These are phyloP conservation scores for Furnarius figulus DNA, from an alignment of 2,113 vertebrate species.

Conservation along the genomic window DNA sequence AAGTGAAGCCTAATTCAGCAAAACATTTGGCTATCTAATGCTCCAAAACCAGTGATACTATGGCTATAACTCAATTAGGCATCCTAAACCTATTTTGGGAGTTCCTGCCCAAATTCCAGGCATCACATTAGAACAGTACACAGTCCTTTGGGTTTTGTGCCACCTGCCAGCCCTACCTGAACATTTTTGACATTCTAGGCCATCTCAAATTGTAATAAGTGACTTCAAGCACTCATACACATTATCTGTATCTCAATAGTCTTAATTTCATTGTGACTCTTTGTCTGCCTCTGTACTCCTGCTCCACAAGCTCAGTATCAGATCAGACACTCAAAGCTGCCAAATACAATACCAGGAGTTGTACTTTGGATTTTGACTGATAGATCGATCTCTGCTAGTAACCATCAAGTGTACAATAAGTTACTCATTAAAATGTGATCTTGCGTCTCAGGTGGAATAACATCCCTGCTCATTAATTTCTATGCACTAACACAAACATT, in stretches of 20 bases:
- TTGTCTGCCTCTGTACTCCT: not conserved
- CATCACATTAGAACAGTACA: not conserved
- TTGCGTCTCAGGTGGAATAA: not conserved
- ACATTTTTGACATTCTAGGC: not conserved
- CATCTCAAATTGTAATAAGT: not conserved
- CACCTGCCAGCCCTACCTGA: not conserved
- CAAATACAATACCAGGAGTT: not conserved
- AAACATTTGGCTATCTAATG: not conserved
- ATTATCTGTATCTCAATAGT: not conserved
- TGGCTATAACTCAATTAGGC: not conserved
- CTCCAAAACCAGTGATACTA: not conserved
- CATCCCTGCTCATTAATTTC: not conserved
- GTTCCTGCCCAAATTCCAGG: not conserved
- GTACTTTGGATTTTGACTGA: not conserved
- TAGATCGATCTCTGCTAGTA: not conserved
- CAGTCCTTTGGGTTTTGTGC: not conserved
- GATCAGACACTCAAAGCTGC: not conserved
- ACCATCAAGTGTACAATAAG: not conserved
- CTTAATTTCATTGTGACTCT: no score
- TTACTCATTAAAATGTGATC: not conserved
- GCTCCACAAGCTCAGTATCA: not conserved
- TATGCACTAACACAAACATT: not conserved
- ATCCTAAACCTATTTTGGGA: not conserved
- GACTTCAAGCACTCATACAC: not conserved
- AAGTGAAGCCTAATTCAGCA: not conserved